Conservation (phyloP, 1,140 invertebrate species). For the Mamestra configurata region DNA sequence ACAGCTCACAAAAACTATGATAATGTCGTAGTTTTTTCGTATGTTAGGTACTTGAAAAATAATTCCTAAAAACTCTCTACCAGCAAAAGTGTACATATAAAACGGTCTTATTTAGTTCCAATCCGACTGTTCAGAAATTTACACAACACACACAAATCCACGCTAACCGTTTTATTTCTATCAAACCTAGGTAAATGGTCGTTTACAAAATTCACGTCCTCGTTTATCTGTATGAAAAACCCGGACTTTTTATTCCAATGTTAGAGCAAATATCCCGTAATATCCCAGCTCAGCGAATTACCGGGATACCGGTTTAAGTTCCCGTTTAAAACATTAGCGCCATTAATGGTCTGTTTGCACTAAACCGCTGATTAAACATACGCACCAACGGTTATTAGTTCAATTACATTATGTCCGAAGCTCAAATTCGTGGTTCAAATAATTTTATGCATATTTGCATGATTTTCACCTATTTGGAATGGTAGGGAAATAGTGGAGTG, state of each 20-base stretch:
- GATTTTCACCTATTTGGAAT: not conserved
- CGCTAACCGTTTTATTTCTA: slow-evolving; percentile 4
- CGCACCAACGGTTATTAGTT: slow-evolving; percentile 30
- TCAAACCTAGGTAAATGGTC: not conserved
- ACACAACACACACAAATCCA: not conserved
- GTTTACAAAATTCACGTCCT: not conserved
- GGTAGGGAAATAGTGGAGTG: not conserved
- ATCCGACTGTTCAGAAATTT: not conserved
- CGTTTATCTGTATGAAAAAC: not conserved
- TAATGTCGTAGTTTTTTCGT: too few species aligned
- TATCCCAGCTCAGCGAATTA: not conserved
- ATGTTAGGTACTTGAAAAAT: too few species aligned
- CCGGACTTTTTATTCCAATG: not conserved
- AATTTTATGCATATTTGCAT: slow-evolving; percentile 7
- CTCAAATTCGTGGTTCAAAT: slow-evolving; percentile 11
- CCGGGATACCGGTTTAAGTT: slow-evolving; percentile 16
- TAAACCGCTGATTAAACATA: slow-evolving; percentile 33
- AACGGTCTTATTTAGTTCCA: too few species aligned
- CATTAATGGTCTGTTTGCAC: slow-evolving; percentile 31
- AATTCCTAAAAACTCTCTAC: too few species aligned
- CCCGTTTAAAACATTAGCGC: slow-evolving; percentile 23
- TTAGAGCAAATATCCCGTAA: slow-evolving; percentile 24
- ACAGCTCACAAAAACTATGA: too few species aligned
- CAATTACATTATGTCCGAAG: slow-evolving; percentile 23
- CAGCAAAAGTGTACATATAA: too few species aligned